Base-by-base conservation (phyloP, 35 echinoderm and acorn worm species). In the Heliocidaris tuberculata region DNA sequence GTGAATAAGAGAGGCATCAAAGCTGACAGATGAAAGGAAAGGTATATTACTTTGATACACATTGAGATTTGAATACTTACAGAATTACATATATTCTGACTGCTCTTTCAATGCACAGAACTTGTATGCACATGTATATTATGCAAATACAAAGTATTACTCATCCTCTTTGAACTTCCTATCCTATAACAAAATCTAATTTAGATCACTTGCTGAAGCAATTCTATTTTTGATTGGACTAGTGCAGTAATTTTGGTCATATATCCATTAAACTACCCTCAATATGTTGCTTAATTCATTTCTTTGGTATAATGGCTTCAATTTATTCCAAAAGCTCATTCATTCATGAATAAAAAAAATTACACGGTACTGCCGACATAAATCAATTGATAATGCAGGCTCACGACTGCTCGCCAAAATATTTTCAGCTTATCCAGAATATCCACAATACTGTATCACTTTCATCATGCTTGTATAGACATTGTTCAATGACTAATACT, bases 181-280 rank as follows among this genome's bases (percentile, higher is more conserved):
- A 78, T n/a, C 65, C 21, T n/a, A 17, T 4, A 2, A 78, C 65
- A 78, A 19, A 78, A 78, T 78, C 27, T n/a, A 78, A 78, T 78
- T 78, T 78, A 21, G 27, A 78, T n/a, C 65, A 78, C 21, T 78
- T 78, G 65, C 65, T 78, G 21, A 19, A 78, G 15, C 27, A 78
- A 78, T 78, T 78, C 65, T 78, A 78, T 78, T 78, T 78, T n/a
- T 27, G 65, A 78, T 78, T 78, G 65, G 65, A 78, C 65, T 78
- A 78, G 8, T 27, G 65, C 65, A 78, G 65, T 78, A 6, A 78
- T n/a, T 78, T 78, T 78, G 27, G 19, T 78, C 65, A 78, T 78
- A 78, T 78, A 78, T 78, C 65, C 65, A 78, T 78, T 78, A 78
- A 78, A 78, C 27, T 78, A 78, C 21, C 65, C 65, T 24, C 65